Conservation (phyloP, 2,888 invertebrate genomes). For the Aphrophora alni region DNA sequence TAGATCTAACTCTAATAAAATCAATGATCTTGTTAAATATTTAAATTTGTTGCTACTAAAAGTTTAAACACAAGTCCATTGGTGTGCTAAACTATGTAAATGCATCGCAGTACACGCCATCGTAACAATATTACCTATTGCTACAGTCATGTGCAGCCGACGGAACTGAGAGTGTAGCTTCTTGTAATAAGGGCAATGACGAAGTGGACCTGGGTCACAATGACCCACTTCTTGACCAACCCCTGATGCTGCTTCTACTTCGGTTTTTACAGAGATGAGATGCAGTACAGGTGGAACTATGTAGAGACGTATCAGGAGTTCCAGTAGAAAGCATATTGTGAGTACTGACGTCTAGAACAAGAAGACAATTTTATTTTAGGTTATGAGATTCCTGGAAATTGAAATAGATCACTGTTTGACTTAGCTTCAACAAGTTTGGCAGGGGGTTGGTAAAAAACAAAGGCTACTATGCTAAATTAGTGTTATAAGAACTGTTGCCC, state of each 20-base stretch:
- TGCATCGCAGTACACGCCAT: conserved; percentile 72
- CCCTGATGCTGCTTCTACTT: conserved; percentile 69
- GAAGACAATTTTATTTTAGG: not conserved
- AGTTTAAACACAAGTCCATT: conserved; percentile 16
- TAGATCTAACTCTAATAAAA: too few species aligned
- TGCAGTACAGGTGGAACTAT: conserved; percentile 76
- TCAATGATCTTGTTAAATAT: too few species aligned
- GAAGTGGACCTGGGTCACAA: conserved; percentile 72
- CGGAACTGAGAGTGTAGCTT: conserved; percentile 77
- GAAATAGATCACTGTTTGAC: too few species aligned
- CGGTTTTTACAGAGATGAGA: conserved; percentile 76
- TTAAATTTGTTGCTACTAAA: not conserved
- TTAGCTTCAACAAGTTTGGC: too few species aligned
- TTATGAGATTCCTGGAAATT: too few species aligned
- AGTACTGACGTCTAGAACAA: conserved; percentile 66
- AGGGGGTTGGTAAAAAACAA: too few species aligned
- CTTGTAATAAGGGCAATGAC: conserved; percentile 80
- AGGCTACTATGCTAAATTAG: too few species aligned
- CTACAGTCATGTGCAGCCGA: conserved; percentile 76
- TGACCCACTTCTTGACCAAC: conserved; percentile 80
- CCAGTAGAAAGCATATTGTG: conserved; percentile 72
- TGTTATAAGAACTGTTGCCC: too few species aligned
- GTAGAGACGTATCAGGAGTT: conserved; percentile 77
- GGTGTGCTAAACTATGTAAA: conserved; percentile 66
- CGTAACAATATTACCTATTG: conserved; percentile 78